Evolutionary conservation across 2,113 vertebrate genomes (phyloP).

Genomic region (Melanerpes aurifrons): DNA sequence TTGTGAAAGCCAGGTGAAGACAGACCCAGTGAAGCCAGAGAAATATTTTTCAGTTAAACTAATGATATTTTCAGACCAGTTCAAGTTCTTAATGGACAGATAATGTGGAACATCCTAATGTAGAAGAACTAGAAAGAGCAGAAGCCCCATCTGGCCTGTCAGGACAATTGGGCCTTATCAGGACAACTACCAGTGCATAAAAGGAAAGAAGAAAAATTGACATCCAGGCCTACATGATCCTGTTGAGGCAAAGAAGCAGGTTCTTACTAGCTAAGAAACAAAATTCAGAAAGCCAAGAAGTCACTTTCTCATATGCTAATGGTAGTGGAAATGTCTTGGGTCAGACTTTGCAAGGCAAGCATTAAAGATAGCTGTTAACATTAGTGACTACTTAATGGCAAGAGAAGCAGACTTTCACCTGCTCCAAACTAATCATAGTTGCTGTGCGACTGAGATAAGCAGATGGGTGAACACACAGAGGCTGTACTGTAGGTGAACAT

Average conservation of each 20-base stretch:
- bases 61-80: neutral
- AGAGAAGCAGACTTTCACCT: neutral
- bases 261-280: neutral
- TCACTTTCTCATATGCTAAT: neutral
- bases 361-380: neutral
- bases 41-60: neutral
- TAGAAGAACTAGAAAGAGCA: neutral
- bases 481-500: neutral
- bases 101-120: neutral
- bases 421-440: neutral
- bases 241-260: neutral
- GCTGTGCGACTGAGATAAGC: neutral
- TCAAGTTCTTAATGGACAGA: neutral
- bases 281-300: neutral
- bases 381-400: neutral
- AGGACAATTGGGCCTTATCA: neutral
- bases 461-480: slow-evolving; percentile 35
- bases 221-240: neutral
- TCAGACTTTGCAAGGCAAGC: neutral
- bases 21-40: neutral
- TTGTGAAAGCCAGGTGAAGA: neutral
- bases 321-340: neutral
- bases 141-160: neutral
- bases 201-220: neutral
- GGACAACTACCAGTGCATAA: neutral